phyloP scores from a whole-genome alignment of 1,140 invertebrate genomes.

The Phthorimaea operculella region DNA sequence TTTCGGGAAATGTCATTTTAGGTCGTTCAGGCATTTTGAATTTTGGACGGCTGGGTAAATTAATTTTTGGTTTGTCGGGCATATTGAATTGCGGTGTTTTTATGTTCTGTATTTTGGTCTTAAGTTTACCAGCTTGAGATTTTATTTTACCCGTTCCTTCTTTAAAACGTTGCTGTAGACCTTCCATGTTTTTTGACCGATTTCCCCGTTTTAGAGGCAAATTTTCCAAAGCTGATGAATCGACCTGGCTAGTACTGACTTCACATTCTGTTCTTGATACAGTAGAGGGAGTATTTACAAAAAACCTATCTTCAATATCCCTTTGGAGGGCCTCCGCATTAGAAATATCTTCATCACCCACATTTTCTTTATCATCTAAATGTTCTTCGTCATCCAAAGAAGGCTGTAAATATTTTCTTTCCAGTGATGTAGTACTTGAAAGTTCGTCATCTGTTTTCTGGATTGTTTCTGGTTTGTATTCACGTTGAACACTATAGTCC shows the following conservation, averaged over 20 bases:
- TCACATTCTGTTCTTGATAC: slow-evolving; percentile 74
- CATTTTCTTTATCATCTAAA: slow-evolving; percentile 41
- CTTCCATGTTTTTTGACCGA: slow-evolving; percentile 63
- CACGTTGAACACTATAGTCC: slow-evolving; percentile 42
- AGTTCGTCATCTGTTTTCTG: slow-evolving; percentile 58
- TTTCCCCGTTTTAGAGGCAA: slow-evolving; percentile 71
- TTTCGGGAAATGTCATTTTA: slow-evolving; percentile 69
- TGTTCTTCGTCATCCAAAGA: slow-evolving; percentile 50
- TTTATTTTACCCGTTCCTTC: slow-evolving; percentile 70
- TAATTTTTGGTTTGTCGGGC: slow-evolving; percentile 68
- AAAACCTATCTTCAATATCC: slow-evolving; percentile 68
- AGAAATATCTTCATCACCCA: slow-evolving; percentile 51
- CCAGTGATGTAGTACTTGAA: slow-evolving; percentile 60
- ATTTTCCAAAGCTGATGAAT: slow-evolving; percentile 73
- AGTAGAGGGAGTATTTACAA: slow-evolving; percentile 67
- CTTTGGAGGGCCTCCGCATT: slow-evolving; percentile 63
- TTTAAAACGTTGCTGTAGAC: slow-evolving; percentile 64
- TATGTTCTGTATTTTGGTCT: slow-evolving; percentile 70
- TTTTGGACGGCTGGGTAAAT: slow-evolving; percentile 65
- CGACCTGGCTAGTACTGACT: slow-evolving; percentile 75
- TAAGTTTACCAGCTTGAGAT: slow-evolving; percentile 71
- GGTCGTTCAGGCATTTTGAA: slow-evolving; percentile 71
- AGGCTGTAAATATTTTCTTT: slow-evolving; percentile 58
- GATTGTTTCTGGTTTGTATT: slow-evolving; percentile 40
- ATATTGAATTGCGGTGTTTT: slow-evolving; percentile 68